Percentiles rank a stretch among this genome's conserved stretches.
phyloP scores from a whole-genome alignment of 2,888 invertebrate genomes.

The Eupeodes luniger region DNA sequence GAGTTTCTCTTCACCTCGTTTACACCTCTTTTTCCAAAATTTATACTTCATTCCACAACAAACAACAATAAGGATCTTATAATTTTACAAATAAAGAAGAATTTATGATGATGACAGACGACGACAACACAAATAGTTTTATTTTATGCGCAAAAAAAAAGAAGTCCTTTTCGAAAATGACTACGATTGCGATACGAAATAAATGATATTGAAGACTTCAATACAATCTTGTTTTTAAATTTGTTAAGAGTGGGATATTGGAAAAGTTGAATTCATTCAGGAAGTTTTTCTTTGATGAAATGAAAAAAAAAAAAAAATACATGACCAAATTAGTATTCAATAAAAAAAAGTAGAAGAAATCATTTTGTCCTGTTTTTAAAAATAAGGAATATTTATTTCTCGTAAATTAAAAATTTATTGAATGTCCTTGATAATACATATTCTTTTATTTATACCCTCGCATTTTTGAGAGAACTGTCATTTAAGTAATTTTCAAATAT shows the following conservation, averaged over 20 bases:
- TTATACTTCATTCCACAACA: background rate
- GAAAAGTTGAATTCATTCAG: conserved; percentile 26
- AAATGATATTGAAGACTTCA: background rate
- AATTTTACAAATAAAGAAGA: conserved; percentile 7
- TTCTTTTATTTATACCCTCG: no score
- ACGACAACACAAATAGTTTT: conserved; percentile 7
- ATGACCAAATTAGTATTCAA: background rate
- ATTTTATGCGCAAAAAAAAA: background rate
- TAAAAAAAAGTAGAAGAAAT: background rate
- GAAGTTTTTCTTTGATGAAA: conserved; percentile 15
- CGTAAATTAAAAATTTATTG: no score
- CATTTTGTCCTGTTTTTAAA: background rate
- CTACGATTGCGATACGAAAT: background rate
- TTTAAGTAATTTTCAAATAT: no score
- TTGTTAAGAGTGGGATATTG: conserved; percentile 17
- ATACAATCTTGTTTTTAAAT: background rate
- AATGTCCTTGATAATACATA: no score
- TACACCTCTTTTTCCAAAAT: background rate
- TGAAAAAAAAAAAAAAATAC: background rate
- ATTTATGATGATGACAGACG: conserved; percentile 1
- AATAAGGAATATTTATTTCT: no score
- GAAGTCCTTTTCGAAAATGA: background rate
- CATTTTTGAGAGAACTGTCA: no score
- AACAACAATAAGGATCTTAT: background rate
- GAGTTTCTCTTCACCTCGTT: background rate